Evolutionary conservation across 2,888 invertebrate species (phyloP), one percentile per base, ranked within the genome.

Genomic region (Lepeophtheirus nordmannii): DNA sequence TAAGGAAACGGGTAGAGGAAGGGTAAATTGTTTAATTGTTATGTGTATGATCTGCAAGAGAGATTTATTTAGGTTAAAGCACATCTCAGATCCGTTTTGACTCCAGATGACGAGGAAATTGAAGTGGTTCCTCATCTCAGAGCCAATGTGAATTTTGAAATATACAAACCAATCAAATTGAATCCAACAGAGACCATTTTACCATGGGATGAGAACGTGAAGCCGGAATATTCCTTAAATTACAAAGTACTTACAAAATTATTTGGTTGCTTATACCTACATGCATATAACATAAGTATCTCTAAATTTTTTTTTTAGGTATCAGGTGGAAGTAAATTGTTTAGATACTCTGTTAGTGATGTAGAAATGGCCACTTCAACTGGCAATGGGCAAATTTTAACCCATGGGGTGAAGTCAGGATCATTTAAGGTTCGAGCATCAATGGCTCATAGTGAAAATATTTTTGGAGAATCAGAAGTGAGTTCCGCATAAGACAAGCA

Each of bases 191-290:
- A 22, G 11, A 62, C 62, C 17, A 39, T 62, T 11, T 23, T 62
- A n/a, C 62, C 62, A 5, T 62, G 62, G 62, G 62, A 62, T 17
- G 62, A 62, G 40, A 62, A 38, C 17, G 20, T 41, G 17, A 38
- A 62, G 7, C 38, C 62, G 9, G 17, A n/a, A 10, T 62, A 39
- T 41, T 20, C n/a, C 11, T 7, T 62, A 7, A 62, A 37, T 20
- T 62, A 62, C 62, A 62, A 38, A 23, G 62, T 62, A 40, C 7
- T 37, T 1, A 23, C 14, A 5, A 17, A 20, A 7, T 30, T 7
- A 30, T 30, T 30, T 30, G 30, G 7, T 30, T n/a, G n/a, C n/a
- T 30, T 30, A 30, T 30, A 30, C 7, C 2, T 30, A 30, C 5
- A 58, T 22, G n/a, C n/a, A n/a, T n/a, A n/a, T n/a, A n/a, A n/a